These are phyloP conservation scores for Sturnus vulgaris DNA, from an alignment of 2,113 vertebrate species.

Conservation along the genomic window DNA sequence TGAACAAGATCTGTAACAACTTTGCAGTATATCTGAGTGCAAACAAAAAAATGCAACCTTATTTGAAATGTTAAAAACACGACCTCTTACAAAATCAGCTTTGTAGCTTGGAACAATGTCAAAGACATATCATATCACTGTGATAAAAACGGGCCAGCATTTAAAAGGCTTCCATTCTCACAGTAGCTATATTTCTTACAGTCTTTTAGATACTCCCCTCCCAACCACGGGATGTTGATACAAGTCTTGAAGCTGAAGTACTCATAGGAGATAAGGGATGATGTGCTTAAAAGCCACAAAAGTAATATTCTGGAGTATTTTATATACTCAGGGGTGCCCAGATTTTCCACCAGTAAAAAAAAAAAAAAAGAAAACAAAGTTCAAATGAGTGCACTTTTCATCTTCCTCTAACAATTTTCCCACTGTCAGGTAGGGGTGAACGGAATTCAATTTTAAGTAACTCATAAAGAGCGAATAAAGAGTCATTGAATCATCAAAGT, in stretches of 20 bases:
- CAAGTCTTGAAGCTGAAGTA: background rate
- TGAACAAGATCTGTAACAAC: background rate
- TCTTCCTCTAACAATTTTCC: background rate
- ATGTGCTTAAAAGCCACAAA: background rate
- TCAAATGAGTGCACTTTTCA: background rate
- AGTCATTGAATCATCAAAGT: background rate
- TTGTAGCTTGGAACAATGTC: background rate
- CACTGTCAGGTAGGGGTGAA: accelerated
- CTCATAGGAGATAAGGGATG: background rate
- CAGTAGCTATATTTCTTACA: background rate
- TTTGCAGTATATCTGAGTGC: background rate
- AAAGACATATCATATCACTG: background rate
- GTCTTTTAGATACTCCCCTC: background rate
- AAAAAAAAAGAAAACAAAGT: background rate
- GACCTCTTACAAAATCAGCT: background rate
- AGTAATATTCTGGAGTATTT: background rate
- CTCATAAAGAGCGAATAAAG: background rate
- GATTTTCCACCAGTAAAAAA: background rate
- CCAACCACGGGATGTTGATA: background rate
- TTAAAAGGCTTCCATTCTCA: background rate
- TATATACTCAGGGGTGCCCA: background rate
- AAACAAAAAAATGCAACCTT: background rate
- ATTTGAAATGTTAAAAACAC: background rate
- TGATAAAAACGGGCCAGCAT: background rate
- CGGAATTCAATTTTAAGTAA: background rate